A percentile compares a stretch with the other conserved stretches of the same genome.
phyloP scores from a whole-genome alignment of 2,113 vertebrate genomes.

The Oostethus manadensis region DNA sequence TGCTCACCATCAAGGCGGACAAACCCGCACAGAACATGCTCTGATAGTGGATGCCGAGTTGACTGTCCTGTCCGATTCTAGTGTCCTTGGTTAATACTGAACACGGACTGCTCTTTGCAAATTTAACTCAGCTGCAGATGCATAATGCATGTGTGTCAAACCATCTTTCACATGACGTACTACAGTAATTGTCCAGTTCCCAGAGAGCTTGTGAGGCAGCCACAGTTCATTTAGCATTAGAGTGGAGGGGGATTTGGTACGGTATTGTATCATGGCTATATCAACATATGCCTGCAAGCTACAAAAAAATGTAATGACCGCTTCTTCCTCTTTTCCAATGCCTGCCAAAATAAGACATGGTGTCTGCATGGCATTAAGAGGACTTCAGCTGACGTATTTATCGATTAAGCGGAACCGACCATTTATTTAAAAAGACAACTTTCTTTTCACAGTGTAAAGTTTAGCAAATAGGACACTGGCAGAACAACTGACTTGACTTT shows the following conservation, averaged over 20 bases:
- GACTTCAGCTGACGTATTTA: neutral
- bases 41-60: too few species aligned
- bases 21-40: too few species aligned
- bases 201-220: neutral
- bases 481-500: neutral
- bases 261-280: too few species aligned
- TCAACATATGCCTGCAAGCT: neutral
- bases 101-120: too few species aligned
- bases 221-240: slow-evolving; percentile 8
- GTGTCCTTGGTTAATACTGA: too few species aligned
- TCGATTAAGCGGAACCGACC: neutral
- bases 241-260: too few species aligned
- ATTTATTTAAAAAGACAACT: neutral
- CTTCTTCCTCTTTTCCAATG: neutral
- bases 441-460: neutral
- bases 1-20: too few species aligned
- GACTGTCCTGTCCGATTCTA: too few species aligned
- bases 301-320: neutral
- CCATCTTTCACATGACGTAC: neutral
- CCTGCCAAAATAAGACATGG: neutral
- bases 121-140: too few species aligned
- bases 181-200: neutral
- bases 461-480: neutral
- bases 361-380: neutral
- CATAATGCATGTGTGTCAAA: neutral